These are phyloP conservation scores for Erithacus rubecula DNA, from an alignment of 2,797 vertebrate genomes.

Conservation along the genomic window DNA sequence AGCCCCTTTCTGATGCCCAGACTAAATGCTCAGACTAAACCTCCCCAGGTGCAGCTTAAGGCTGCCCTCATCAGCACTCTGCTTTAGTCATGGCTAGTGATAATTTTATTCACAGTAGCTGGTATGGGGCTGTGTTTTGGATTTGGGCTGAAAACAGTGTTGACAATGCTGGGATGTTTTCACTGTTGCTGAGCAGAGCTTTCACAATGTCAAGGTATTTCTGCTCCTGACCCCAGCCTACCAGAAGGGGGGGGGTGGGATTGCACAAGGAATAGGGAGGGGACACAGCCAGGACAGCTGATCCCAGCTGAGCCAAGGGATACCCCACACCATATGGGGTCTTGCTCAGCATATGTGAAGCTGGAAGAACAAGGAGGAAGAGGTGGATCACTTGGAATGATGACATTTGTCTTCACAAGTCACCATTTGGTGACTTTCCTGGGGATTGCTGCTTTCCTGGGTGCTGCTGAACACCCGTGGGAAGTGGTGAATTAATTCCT, in stretches of 20 bases:
- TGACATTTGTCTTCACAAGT: neutral
- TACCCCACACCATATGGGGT: neutral
- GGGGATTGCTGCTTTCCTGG: neutral
- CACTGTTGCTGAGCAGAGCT: neutral
- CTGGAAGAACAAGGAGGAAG: neutral
- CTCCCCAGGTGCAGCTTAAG: neutral
- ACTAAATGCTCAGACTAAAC: neutral
- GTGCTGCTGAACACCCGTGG: accelerated
- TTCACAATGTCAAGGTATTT: neutral
- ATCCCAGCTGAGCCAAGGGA: neutral
- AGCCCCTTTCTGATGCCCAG: neutral
- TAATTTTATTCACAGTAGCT: neutral
- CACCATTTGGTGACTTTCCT: neutral
- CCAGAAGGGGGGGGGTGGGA: accelerated
- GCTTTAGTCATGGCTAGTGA: neutral
- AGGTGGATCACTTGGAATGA: neutral
- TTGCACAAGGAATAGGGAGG: neutral
- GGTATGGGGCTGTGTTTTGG: neutral
- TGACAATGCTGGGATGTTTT: neutral
- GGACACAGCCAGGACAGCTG: neutral
- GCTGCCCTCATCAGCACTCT: neutral
- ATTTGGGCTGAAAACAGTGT: neutral
- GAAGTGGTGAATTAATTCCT: neutral
- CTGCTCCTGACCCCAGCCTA: neutral
- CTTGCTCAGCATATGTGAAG: neutral